phyloP scores from a whole-genome alignment of 2,888 invertebrate species.

The Drosophila paramelanica region DNA sequence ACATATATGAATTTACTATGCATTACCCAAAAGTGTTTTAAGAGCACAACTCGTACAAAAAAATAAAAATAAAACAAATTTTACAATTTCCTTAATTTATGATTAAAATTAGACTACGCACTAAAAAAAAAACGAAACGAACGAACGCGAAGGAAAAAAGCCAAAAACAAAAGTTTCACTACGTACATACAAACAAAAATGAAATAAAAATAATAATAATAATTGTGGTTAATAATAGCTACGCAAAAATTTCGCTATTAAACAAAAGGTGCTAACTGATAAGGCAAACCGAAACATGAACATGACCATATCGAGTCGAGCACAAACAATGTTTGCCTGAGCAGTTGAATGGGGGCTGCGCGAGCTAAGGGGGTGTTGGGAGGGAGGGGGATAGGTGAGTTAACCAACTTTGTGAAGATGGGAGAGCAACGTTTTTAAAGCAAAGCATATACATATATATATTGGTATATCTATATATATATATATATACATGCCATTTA shows the following conservation, averaged over 20 bases:
- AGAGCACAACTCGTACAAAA: constrained; percentile 66
- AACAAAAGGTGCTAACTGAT: constrained; percentile 51
- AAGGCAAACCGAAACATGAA: constrained; percentile 41
- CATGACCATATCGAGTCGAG: constrained; percentile 17
- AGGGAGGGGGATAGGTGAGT: not conserved
- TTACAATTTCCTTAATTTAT: constrained; percentile 43
- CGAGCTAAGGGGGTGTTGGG: not conserved
- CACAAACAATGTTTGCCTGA: constrained; percentile 19
- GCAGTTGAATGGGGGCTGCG: not conserved
- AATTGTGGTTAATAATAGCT: constrained; percentile 41
- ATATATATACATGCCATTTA: too few relatives aligned
- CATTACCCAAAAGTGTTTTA: constrained; percentile 63
- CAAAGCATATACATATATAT: not conserved
- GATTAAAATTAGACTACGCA: constrained; percentile 43
- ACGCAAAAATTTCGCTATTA: constrained; percentile 45
- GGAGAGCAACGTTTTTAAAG: not conserved
- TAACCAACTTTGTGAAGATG: constrained; percentile 16
- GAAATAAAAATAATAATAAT: constrained; percentile 23
- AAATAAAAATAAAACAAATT: constrained; percentile 38
- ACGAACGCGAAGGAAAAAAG: constrained; percentile 16
- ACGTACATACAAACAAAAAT: constrained; percentile 39
- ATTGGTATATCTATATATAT: not conserved
- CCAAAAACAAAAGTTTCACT: constrained; percentile 2
- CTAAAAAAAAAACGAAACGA: constrained; percentile 56
- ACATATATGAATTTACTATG: constrained; percentile 3